Evolutionary conservation across 2,888 invertebrate species (phyloP), one percentile per base, ranked within the genome.

Genomic region (Acronicta psi): DNA sequence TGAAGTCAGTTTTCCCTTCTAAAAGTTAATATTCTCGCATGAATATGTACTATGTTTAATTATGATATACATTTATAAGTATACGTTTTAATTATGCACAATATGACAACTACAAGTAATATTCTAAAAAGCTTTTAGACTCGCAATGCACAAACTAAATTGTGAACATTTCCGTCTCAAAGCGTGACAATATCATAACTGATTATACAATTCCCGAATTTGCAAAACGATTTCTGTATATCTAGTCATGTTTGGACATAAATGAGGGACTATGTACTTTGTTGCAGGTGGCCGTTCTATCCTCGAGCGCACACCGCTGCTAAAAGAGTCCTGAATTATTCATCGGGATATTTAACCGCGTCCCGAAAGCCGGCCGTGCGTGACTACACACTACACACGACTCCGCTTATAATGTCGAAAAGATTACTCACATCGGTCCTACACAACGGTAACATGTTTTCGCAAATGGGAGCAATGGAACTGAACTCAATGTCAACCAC

Each of bases 281-380:
- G 91, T 92, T 93, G 82, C 93, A 93, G 93, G 91, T 91, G 92
- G 83, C 78, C 83, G 75, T 72, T 74, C 79, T 79, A 82, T 81
- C 84, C 79, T 81, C 75, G 81, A 82, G 86, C 81, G 83, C 80
- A 82, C 80, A 80, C 80, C 82, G 80, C 65, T 77, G 88, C 88
- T 90, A 89, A 92, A 90, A 90, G 90, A 87, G 87, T 85, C 76
- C 84, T 93, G 92, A 93, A 94, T 93, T 73, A 93, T 93, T 93
- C 92, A 93, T 86, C 80, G 84, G 83, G 84, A 90, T 92, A 91
- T 92, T 91, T 89, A 91, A 86, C 85, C 86, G 84, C 79, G 83
- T 80, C 84, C 86, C 82, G 70, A 83, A 81, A 82, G 75, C 75
- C 77, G 72, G 37, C 70, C 81, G 79, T 83, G 84, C 84, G 83